Conservation (phyloP, 2,888 invertebrate species). For the Eupithecia pulchellata region DNA sequence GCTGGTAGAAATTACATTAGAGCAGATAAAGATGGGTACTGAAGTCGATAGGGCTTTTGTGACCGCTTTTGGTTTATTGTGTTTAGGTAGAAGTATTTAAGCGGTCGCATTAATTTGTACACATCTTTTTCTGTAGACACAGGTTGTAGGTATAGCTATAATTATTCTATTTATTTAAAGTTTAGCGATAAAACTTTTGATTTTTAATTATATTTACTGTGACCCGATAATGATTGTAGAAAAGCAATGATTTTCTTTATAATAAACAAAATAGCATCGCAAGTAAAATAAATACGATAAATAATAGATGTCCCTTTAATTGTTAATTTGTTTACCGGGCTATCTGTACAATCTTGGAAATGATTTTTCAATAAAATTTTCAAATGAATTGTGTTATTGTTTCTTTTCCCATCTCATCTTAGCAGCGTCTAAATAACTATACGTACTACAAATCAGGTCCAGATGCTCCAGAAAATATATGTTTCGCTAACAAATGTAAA, state of each 20-base stretch:
- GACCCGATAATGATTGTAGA: constrained; percentile 59
- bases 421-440: not conserved
- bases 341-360: constrained; percentile 76
- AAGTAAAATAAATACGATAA: constrained; percentile 53
- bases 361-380: constrained; percentile 82
- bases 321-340: constrained; percentile 66
- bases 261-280: constrained; percentile 53
- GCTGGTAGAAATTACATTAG: constrained; percentile 75
- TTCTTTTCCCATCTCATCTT: not conserved
- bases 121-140: constrained; percentile 73
- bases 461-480: not conserved
- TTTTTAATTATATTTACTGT: constrained; percentile 62
- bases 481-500: not conserved
- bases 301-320: constrained; percentile 55
- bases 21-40: constrained; percentile 80
- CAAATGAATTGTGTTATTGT: constrained; percentile 61
- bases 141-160: constrained; percentile 84
- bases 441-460: not conserved
- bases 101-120: constrained; percentile 81
- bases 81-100: constrained; percentile 53
- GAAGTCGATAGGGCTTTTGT: constrained; percentile 73
- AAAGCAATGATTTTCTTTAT: constrained; percentile 51
- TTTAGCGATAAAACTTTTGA: constrained; percentile 68
- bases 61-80: constrained; percentile 57
- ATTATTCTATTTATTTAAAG: constrained; percentile 82